Conservation (phyloP, 2,888 invertebrate genomes). For the Tortricodes alternella region DNA sequence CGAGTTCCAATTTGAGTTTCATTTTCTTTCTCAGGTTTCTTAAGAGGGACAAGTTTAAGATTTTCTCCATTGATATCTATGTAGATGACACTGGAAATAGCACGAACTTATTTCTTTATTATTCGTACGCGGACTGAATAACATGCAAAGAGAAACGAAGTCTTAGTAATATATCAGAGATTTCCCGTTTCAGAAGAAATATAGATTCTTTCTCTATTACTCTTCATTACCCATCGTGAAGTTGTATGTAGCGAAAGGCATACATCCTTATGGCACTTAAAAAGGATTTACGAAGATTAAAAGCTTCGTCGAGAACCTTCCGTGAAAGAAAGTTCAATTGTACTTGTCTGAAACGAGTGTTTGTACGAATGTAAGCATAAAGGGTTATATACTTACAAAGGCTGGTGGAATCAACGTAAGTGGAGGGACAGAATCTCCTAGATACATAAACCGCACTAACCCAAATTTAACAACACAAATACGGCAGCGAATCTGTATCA, state of each 20-base stretch:
- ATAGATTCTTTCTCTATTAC: constrained; percentile 18
- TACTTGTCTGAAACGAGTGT: constrained; percentile 23
- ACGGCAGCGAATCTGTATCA: constrained; percentile 29
- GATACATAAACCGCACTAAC: constrained; percentile 28
- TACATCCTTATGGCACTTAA: constrained; percentile 8
- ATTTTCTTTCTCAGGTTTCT: constrained; percentile 15
- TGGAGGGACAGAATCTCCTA: constrained; percentile 34
- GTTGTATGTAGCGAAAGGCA: constrained; percentile 8
- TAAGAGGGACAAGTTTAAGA: constrained; percentile 17
- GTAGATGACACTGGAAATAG: constrained; percentile 15
- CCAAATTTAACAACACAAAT: constrained; percentile 32
- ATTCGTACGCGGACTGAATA: constrained; percentile 12
- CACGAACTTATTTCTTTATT: constrained; percentile 21
- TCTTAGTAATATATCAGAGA: background rate
- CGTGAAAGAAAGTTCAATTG: constrained; percentile 34
- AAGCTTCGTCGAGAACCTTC: constrained; percentile 11
- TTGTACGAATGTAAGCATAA: constrained; percentile 16
- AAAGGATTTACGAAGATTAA: constrained; percentile 20
- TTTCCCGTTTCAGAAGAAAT: constrained; percentile 4
- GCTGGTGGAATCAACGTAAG: constrained; percentile 32
- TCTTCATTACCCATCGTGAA: constrained; percentile 9
- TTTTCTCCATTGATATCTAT: constrained; percentile 20
- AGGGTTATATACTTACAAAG: constrained; percentile 33
- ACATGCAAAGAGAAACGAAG: constrained; percentile 6
- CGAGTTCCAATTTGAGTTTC: constrained; percentile 1